phyloP scores from a whole-genome alignment of 1,140 invertebrate genomes.

The Sminthurinus signatus region DNA sequence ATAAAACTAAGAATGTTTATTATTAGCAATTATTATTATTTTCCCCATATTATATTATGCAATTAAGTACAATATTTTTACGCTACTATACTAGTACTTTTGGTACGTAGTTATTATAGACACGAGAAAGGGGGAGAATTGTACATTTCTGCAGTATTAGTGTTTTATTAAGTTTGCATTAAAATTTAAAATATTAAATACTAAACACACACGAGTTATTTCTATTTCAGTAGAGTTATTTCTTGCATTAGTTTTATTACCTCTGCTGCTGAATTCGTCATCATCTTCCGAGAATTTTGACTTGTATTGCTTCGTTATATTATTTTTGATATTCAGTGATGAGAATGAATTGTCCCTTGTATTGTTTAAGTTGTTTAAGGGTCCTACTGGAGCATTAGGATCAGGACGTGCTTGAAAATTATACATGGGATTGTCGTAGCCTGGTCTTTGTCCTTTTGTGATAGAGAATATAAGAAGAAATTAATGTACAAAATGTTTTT shows the following conservation, averaged over 20 bases:
- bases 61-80: too few species aligned
- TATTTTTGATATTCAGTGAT: slow-evolving; percentile 61
- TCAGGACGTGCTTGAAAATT: slow-evolving; percentile 4
- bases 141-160: too few species aligned
- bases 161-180: too few species aligned
- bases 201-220: not conserved
- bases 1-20: not conserved
- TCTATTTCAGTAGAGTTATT: not conserved
- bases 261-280: slow-evolving; percentile 49
- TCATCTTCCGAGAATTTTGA: slow-evolving; percentile 49
- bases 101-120: too few species aligned
- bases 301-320: slow-evolving; percentile 51
- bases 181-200: too few species aligned
- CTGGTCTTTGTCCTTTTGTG: slow-evolving; percentile 9
- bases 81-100: too few species aligned
- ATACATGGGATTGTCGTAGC: slow-evolving; percentile 18
- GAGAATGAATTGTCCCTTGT: slow-evolving; percentile 48
- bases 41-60: too few species aligned
- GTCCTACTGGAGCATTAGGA: slow-evolving; percentile 47
- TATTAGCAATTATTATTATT: too few species aligned
- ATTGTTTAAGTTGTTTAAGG: slow-evolving; percentile 45
- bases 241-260: slow-evolving; percentile 45
- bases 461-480: not conserved
- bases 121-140: too few species aligned
- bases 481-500: not conserved